Base-by-base conservation (phyloP, 2,888 invertebrate species). In the Tridacna gigas region DNA sequence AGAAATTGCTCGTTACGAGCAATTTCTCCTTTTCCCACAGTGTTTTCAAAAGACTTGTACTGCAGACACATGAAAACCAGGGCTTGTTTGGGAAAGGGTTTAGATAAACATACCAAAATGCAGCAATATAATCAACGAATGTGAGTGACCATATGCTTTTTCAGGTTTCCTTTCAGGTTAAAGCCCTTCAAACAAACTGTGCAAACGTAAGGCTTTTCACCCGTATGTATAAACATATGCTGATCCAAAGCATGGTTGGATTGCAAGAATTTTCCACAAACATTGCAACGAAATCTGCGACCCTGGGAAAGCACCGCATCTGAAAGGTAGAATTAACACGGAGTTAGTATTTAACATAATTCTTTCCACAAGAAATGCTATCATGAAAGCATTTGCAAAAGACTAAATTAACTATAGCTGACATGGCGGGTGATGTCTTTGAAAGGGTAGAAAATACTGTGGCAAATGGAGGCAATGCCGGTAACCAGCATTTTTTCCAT, bases 101-200 rank as follows among this genome's bases (percentile, higher is more conserved):
- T n/a, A n/a, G n/a, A n/a, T n/a, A n/a, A n/a, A n/a, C n/a, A n/a
- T n/a, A n/a, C n/a, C n/a, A n/a, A n/a, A n/a, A n/a, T n/a, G n/a
- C n/a, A n/a, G n/a, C n/a, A n/a, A n/a, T n/a, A n/a, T n/a, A n/a
- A n/a, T n/a, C n/a, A 9, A 25, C 47, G n/a, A 0, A 79, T 7
- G 75, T 83, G 83, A n/a, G 69, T 67, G 3, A 83, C 47, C 77
- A 80, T 77, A 45, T 83, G 83, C 60, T 77, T 77, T 18, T 28
- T 80, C 66, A 83, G 18, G 61, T 83, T 83, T 77, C 83, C 83
- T 73, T 83, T 83, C 37, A 83, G 25, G 20, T 67, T 77, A 28
- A 83, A 83, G 9, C 61, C 37, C 66, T 77, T 79, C 20, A 60
- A 65, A 45, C 83, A 83, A 7, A 79, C 65, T 28, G 47, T 13